These are phyloP conservation scores for Trachelus iudaicus DNA, from an alignment of 2,888 invertebrate species.

Conservation along the genomic window DNA sequence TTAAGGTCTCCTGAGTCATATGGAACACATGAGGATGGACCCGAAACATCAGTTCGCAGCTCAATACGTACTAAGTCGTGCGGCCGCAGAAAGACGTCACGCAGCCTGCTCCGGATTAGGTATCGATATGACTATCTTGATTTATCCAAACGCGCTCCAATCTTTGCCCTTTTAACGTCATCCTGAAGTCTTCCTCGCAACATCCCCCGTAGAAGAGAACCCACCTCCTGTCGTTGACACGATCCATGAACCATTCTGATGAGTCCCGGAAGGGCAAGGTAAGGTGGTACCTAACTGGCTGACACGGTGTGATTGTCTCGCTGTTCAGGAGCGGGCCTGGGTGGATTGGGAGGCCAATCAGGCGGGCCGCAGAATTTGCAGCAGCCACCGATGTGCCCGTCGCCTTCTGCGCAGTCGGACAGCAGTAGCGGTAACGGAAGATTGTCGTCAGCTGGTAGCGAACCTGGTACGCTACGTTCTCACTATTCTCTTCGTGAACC, in stretches of 20 bases:
- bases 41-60: slow-evolving; percentile 96
- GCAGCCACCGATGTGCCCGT: slow-evolving; percentile 79
- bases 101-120: slow-evolving; percentile 65
- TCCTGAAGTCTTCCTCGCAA: background rate
- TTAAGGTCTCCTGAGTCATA: slow-evolving; percentile 88
- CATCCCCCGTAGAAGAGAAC: background rate
- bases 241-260: background rate
- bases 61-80: slow-evolving; percentile 90
- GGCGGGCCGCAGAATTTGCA: slow-evolving; percentile 65
- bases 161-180: background rate
- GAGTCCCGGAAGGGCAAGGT: slow-evolving; percentile 1
- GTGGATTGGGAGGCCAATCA: slow-evolving; percentile 61
- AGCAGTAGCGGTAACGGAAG: slow-evolving; percentile 85
- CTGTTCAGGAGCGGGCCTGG: slow-evolving; percentile 57
- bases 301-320: slow-evolving; percentile 1
- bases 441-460: slow-evolving; percentile 83
- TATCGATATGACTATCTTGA: slow-evolving; percentile 29
- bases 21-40: slow-evolving; percentile 98
- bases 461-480: slow-evolving; percentile 68
- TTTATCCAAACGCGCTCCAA: background rate
- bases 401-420: slow-evolving; percentile 88
- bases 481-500: background rate
- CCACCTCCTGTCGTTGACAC: slow-evolving; percentile 1
- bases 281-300: background rate
- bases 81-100: slow-evolving; percentile 90